phyloP scores from a whole-genome alignment of 1,140 invertebrate species.

The Pseudomyrmex dendroicus region DNA sequence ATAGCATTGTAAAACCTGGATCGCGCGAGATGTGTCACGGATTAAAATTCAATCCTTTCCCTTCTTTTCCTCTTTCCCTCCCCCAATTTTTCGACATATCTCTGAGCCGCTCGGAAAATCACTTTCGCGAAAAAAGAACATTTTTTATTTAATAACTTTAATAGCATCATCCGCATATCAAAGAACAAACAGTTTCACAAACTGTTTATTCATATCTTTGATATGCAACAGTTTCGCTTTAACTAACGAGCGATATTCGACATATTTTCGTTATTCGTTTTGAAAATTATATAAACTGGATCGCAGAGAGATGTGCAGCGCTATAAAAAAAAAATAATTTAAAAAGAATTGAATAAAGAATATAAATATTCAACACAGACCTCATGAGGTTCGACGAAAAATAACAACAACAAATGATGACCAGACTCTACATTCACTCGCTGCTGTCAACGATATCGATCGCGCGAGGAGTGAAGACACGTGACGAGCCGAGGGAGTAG shows the following conservation, averaged over 20 bases:
- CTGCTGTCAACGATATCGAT: constrained; percentile 45
- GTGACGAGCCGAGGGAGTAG: background rate
- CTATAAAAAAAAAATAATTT: background rate
- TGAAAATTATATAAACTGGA: too few relatives aligned
- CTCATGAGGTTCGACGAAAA: background rate
- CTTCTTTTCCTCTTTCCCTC: too few relatives aligned
- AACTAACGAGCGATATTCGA: too few relatives aligned
- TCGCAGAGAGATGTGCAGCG: too few relatives aligned
- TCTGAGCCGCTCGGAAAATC: background rate
- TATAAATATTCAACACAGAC: too few relatives aligned
- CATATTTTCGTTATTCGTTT: too few relatives aligned
- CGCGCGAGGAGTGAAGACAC: background rate
- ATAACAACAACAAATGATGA: background rate
- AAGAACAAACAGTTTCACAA: too few relatives aligned
- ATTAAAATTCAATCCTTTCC: constrained; percentile 12
- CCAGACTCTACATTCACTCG: background rate
- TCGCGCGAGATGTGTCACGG: background rate
- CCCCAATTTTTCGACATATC: background rate
- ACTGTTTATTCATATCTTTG: too few relatives aligned
- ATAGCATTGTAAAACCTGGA: constrained; percentile 36
- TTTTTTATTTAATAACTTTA: too few relatives aligned
- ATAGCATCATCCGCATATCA: too few relatives aligned
- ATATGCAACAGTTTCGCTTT: too few relatives aligned
- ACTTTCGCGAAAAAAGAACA: too few relatives aligned
- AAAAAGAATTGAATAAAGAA: background rate